A percentile compares a stretch with the other conserved stretches of the same genome.
Conservation (phyloP, 2,797 vertebrate genomes). For the Gallinago nigripennis region DNA sequence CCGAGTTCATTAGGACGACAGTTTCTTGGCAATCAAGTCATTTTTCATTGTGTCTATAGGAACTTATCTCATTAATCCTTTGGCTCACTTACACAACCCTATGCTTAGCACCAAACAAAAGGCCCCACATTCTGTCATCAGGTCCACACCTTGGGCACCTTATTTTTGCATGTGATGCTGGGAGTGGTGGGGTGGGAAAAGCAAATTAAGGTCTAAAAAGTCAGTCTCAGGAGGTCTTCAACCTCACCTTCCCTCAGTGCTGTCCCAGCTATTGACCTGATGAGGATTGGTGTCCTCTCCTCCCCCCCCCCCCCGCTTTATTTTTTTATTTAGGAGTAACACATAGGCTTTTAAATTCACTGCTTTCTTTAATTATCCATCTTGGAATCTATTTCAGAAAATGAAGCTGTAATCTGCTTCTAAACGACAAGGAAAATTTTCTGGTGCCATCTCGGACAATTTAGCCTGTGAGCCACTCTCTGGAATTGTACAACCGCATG, state of each 20-base stretch:
- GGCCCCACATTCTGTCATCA: not conserved
- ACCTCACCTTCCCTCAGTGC: not conserved
- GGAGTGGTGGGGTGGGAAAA: not conserved
- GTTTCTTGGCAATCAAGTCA: slow-evolving; percentile 24
- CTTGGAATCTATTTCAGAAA: not conserved
- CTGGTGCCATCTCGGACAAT: not conserved
- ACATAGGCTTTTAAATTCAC: not conserved
- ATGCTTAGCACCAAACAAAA: not conserved
- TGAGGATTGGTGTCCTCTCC: too few species aligned
- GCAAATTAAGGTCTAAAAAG: not conserved
- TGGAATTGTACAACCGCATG: accelerated
- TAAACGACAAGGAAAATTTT: not conserved
- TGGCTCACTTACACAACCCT: not conserved
- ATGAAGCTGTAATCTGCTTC: slow-evolving; percentile 22
- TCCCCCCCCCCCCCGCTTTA: accelerated
- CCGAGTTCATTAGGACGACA: slow-evolving; percentile 11
- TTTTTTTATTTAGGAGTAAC: not conserved
- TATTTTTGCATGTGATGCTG: not conserved
- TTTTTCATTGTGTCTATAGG: slow-evolving; percentile 27
- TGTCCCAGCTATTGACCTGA: not conserved
- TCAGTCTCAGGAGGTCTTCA: not conserved
- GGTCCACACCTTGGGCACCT: not conserved
- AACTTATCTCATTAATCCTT: slow-evolving; percentile 18
- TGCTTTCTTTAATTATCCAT: not conserved
- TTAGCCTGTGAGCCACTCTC: not conserved